Percentiles rank a stretch among this genome's conserved stretches.
phyloP scores from a whole-genome alignment of 2,797 vertebrate genomes.

The Clarias fuscus region DNA sequence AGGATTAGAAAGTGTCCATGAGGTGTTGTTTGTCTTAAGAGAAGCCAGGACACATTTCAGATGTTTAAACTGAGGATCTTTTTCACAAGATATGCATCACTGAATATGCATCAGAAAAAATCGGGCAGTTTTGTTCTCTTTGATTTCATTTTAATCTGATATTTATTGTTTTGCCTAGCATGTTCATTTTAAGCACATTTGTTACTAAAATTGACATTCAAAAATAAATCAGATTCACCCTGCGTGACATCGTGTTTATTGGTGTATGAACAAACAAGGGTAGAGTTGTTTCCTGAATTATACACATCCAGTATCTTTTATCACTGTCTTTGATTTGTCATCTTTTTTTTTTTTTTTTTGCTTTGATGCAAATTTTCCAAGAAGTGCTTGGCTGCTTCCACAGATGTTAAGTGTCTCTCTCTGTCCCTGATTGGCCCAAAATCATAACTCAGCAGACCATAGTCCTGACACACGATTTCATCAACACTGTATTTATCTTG shows the following conservation, averaged over 20 bases:
- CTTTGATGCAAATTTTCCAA: background rate
- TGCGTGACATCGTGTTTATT: background rate
- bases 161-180: background rate
- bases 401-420: background rate
- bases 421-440: constrained; percentile 11
- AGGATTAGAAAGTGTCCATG: background rate
- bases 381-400: background rate
- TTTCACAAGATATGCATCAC: background rate
- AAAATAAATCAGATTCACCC: background rate
- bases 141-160: background rate
- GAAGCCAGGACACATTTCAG: background rate
- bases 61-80: background rate
- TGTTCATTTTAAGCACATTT: background rate
- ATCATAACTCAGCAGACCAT: constrained; percentile 29
- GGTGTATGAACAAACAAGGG: background rate
- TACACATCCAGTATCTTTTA: background rate
- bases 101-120: background rate
- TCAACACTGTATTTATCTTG: constrained; percentile 22
- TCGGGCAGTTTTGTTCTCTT: background rate
- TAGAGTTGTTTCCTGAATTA: background rate
- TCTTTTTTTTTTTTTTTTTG: background rate
- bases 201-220: background rate
- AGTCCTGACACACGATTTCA: constrained; percentile 20
- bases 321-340: background rate
- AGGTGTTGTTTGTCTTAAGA: background rate